Percentiles rank a stretch among this genome's conserved stretches.
Evolutionary conservation across 2,888 invertebrate genomes (phyloP).

Genomic region (Oligia latruncula): DNA sequence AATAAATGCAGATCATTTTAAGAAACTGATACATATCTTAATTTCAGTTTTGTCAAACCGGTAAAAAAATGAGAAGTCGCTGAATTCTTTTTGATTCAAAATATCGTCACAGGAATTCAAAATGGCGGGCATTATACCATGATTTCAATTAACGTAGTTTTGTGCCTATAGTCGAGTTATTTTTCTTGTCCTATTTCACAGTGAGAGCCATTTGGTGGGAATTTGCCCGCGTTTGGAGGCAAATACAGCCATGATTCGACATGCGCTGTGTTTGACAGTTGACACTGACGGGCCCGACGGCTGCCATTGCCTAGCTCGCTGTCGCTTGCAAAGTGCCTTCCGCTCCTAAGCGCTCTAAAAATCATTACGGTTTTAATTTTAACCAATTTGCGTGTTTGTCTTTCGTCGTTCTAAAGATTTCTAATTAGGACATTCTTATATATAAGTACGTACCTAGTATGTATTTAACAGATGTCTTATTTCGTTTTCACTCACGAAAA

Average conservation of each 20-base stretch:
- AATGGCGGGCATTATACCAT: not conserved
- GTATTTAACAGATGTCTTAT: not conserved
- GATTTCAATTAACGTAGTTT: not conserved
- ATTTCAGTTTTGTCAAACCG: not conserved
- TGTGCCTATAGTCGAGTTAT: not conserved
- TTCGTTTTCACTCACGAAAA: not conserved
- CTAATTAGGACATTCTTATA: not conserved
- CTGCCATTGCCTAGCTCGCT: constrained; percentile 27
- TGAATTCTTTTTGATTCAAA: not conserved
- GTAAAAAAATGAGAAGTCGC: not conserved
- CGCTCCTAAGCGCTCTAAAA: constrained; percentile 10
- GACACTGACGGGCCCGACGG: constrained; percentile 40
- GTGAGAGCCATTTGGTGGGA: not conserved
- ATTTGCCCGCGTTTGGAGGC: constrained; percentile 13
- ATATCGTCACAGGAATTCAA: not conserved
- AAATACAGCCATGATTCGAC: constrained; percentile 46
- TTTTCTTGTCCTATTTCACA: constrained; percentile 5
- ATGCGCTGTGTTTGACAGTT: constrained; percentile 46
- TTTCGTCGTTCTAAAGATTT: not conserved
- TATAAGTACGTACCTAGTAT: not conserved
- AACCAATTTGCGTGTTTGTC: not conserved
- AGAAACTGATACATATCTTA: not conserved
- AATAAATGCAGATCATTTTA: not conserved
- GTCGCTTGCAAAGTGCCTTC: constrained; percentile 37
- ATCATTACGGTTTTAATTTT: constrained; percentile 1